These are phyloP conservation scores for Nemurella pictetii DNA, from an alignment of 2,888 invertebrate species.

Conservation along the genomic window DNA sequence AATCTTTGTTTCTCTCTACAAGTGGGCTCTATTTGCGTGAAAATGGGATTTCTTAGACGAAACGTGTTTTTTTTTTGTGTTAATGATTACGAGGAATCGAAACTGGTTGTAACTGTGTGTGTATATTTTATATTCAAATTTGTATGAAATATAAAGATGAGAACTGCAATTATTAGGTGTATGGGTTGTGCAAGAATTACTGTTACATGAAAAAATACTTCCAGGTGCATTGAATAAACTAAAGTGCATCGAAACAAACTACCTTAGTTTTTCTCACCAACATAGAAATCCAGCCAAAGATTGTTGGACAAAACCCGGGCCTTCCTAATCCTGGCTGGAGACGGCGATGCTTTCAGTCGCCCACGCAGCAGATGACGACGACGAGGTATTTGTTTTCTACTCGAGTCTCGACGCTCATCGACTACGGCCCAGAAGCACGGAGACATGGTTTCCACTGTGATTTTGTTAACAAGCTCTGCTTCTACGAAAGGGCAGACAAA, in stretches of 20 bases:
- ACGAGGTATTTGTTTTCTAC: too few species aligned
- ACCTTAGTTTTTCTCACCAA: neutral
- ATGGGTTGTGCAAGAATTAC: neutral
- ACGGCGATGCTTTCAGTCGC: too few species aligned
- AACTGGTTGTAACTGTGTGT: neutral
- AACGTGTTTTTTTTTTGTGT: neutral
- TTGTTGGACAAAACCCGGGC: too few species aligned
- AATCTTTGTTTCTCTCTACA: neutral
- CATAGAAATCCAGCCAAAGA: too few species aligned
- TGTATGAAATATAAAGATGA: neutral
- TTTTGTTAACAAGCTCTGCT: too few species aligned
- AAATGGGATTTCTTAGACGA: neutral
- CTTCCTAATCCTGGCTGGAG: too few species aligned
- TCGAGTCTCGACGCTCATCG: too few species aligned
- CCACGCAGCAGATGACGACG: too few species aligned
- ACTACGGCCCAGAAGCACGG: too few species aligned
- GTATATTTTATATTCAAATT: neutral
- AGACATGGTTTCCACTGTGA: too few species aligned
- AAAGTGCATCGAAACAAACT: neutral
- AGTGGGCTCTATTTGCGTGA: neutral
- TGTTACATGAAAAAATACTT: neutral
- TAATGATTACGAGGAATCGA: neutral
- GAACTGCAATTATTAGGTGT: neutral
- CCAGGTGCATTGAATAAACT: neutral
- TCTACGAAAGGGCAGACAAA: too few species aligned